These are phyloP conservation scores for Quadroppia sp. DNA, from an alignment of 2,888 invertebrate species.

Conservation along the genomic window DNA sequence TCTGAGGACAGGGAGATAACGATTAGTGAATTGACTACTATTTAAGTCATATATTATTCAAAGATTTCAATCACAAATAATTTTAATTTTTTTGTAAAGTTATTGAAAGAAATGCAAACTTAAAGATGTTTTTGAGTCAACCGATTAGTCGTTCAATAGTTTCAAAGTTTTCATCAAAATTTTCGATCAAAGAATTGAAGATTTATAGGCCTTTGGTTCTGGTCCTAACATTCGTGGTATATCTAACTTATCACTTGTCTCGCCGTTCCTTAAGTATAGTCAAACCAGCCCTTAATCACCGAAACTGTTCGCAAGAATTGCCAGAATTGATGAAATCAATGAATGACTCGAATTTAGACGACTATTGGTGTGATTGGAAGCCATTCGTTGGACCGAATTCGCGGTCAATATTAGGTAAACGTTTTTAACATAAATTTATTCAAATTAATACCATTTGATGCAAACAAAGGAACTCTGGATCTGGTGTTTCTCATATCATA, in stretches of 20 bases:
- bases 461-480: conserved; percentile 68
- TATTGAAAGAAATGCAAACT: too few species aligned
- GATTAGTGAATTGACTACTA: too few species aligned
- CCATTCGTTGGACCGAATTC: conserved; percentile 70
- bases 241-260: conserved; percentile 85
- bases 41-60: too few species aligned
- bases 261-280: conserved; percentile 89
- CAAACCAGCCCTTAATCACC: conserved; percentile 51
- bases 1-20: too few species aligned
- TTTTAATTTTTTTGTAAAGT: too few species aligned
- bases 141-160: background rate
- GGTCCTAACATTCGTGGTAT: conserved; percentile 77
- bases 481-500: conserved; percentile 87
- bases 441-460: background rate
- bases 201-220: conserved; percentile 59
- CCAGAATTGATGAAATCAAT: conserved; percentile 6
- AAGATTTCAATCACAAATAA: too few species aligned
- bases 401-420: background rate
- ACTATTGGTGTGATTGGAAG: conserved; percentile 78
- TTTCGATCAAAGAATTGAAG: background rate
- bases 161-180: background rate
- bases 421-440: background rate
- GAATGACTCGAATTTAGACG: conserved; percentile 50
- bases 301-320: conserved; percentile 60
- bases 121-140: background rate